Percentiles rank a stretch among this genome's conserved stretches.
Evolutionary conservation across 92 coral and sea anemone species (phyloP).

Genomic region (Diadumene lineata): DNA sequence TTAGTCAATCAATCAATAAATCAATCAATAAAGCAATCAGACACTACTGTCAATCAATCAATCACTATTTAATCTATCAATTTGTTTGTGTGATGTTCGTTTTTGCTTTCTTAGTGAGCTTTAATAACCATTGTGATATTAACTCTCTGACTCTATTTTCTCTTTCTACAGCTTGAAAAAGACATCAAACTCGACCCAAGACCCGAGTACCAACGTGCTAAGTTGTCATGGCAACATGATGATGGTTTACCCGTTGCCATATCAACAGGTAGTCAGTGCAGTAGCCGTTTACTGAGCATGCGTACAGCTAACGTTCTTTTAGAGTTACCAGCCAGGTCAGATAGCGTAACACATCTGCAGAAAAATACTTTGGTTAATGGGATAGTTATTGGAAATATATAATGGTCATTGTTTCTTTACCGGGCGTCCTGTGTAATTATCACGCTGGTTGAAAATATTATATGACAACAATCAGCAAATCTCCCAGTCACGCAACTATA

Average conservation of each 20-base stretch:
- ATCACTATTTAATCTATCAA: neutral
- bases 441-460: no score
- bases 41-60: neutral
- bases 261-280: constrained; percentile 97
- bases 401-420: neutral
- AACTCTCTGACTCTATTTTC: neutral
- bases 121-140: no score
- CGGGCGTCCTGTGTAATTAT: neutral
- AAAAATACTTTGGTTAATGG: constrained; percentile 76
- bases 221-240: constrained; percentile 76
- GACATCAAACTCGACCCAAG: constrained; percentile 76
- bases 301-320: constrained; percentile 95
- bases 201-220: constrained; percentile 94
- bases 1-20: neutral
- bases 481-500: no score
- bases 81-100: neutral
- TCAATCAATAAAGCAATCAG: neutral
- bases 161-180: constrained; percentile 37
- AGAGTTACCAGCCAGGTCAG: constrained; percentile 82
- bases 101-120: no score
- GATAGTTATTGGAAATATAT: constrained; percentile 71
- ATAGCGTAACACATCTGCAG: constrained; percentile 42
- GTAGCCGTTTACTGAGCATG: constrained; percentile 97
- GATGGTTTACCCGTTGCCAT: constrained; percentile 80
- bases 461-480: no score